Evolutionary conservation across 2,797 vertebrate species (phyloP).

Genomic region (Trichosurus vulpecula): DNA sequence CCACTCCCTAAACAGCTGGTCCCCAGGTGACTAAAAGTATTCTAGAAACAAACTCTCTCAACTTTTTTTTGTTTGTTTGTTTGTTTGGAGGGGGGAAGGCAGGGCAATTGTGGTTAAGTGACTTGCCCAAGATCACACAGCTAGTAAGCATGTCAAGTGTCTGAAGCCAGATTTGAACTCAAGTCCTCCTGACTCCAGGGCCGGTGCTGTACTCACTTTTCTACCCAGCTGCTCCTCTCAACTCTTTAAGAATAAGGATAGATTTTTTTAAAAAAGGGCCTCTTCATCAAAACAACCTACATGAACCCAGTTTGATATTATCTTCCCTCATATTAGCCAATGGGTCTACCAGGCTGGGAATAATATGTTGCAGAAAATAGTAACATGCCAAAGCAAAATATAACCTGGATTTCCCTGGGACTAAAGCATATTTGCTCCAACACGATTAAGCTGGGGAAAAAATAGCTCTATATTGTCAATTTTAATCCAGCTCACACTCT

Average conservation of each 20-base stretch:
- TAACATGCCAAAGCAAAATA: constrained; percentile 22
- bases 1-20: not conserved
- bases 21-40: not conserved
- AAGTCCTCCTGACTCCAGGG: too few relatives aligned
- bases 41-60: not conserved
- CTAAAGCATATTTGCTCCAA: not conserved
- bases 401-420: not conserved
- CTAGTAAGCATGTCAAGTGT: too few relatives aligned
- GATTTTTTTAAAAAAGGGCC: not conserved
- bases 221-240: too few relatives aligned
- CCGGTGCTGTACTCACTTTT: too few relatives aligned
- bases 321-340: not conserved
- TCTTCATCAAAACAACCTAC: not conserved
- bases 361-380: constrained; percentile 6
- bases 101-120: too few relatives aligned
- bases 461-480: not conserved
- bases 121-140: too few relatives aligned
- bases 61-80: too few relatives aligned
- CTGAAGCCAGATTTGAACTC: too few relatives aligned
- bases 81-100: too few relatives aligned
- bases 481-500: constrained; percentile 9
- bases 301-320: not conserved
- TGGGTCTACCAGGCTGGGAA: constrained; percentile 2
- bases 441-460: not conserved
- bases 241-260: constrained; percentile 1